phyloP scores from a whole-genome alignment of 92 coral and sea anemone genomes.

The Zoanthus solanderi region DNA sequence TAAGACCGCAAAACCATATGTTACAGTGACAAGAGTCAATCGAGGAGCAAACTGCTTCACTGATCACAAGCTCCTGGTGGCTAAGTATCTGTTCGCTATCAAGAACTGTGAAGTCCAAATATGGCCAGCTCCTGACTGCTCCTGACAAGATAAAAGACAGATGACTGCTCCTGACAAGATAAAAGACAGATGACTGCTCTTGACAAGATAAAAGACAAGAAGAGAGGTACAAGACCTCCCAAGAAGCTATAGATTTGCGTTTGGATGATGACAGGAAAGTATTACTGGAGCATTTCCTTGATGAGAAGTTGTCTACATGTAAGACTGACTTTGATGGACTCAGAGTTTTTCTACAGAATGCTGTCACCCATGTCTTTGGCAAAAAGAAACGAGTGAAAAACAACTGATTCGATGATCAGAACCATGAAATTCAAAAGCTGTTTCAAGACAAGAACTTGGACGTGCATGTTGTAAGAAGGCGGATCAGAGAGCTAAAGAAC shows the following conservation, averaged over 20 bases:
- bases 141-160: too few relatives aligned
- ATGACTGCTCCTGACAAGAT: too few relatives aligned
- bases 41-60: too few relatives aligned
- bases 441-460: not conserved
- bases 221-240: too few relatives aligned
- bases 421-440: not conserved
- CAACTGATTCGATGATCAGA: not conserved
- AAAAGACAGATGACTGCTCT: too few relatives aligned
- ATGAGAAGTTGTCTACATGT: slow-evolving; percentile 25
- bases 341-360: too few relatives aligned
- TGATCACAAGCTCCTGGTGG: not conserved
- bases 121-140: too few relatives aligned
- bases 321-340: too few relatives aligned
- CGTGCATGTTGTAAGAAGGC: not conserved
- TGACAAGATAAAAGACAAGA: too few relatives aligned
- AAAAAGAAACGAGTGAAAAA: not conserved
- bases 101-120: too few relatives aligned
- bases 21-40: slow-evolving; percentile 24
- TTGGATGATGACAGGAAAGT: slow-evolving; percentile 34
- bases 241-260: too few relatives aligned
- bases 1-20: not conserved
- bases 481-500: too few relatives aligned
- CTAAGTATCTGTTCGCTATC: not conserved
- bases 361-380: not conserved
- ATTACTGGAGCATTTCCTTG: slow-evolving; percentile 39